These are phyloP conservation scores for Pristionchus arcanus DNA, from an alignment of 2,888 invertebrate species.

Conservation along the genomic window DNA sequence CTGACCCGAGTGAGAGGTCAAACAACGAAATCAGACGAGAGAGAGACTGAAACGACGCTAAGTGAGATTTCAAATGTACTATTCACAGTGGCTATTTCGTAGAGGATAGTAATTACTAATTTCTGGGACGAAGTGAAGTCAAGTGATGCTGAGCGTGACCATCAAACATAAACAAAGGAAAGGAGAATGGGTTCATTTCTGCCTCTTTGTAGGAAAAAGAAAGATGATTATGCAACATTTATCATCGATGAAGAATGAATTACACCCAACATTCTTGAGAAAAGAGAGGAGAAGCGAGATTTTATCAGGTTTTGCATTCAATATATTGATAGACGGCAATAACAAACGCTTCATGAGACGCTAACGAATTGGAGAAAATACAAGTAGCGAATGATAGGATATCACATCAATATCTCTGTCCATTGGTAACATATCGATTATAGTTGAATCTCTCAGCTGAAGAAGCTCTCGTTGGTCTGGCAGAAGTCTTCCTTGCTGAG, in stretches of 20 bases:
- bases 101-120: background rate
- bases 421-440: constrained; percentile 46
- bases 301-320: background rate
- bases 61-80: background rate
- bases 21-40: background rate
- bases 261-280: constrained; percentile 3
- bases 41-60: background rate
- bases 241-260: constrained; percentile 38
- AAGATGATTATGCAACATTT: background rate
- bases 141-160: background rate
- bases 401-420: constrained; percentile 10
- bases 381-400: background rate
- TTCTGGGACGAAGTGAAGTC: background rate
- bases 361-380: background rate
- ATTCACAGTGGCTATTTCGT: background rate
- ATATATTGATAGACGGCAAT: background rate
- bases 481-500: constrained; percentile 46
- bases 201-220: background rate
- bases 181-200: background rate
- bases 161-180: constrained; percentile 17
- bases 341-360: background rate
- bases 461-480: background rate
- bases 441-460: constrained; percentile 48
- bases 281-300: constrained; percentile 11
- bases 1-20: constrained; percentile 13